These are phyloP conservation scores for Perdita meconis DNA, from an alignment of 2,888 invertebrate species.

Conservation along the genomic window DNA sequence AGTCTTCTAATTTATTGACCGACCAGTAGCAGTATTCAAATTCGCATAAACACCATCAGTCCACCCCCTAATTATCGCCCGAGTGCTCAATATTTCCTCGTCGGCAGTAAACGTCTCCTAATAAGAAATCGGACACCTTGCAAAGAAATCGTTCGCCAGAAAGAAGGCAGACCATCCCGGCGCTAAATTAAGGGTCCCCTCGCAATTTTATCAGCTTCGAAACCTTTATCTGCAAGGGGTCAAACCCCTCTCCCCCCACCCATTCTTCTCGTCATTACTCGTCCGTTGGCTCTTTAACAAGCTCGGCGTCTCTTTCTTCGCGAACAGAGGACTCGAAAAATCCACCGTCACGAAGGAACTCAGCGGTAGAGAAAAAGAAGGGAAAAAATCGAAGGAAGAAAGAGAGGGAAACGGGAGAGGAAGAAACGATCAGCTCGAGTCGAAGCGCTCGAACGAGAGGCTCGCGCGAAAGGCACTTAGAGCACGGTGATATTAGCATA, in stretches of 20 bases:
- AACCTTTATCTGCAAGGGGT: slow-evolving; percentile 34
- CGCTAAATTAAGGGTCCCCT: slow-evolving; percentile 51
- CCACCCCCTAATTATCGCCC: neutral
- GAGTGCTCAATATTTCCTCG: neutral
- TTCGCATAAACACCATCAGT: neutral
- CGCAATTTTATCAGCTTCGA: slow-evolving; percentile 36
- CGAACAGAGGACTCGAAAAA: slow-evolving; percentile 17
- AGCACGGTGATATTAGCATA: slow-evolving; percentile 60
- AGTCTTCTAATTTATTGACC: too few species aligned
- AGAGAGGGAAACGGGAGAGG: neutral
- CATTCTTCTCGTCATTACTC: slow-evolving; percentile 56
- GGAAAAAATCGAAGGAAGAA: slow-evolving; percentile 3
- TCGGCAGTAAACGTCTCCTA: neutral
- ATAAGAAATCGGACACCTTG: slow-evolving; percentile 1
- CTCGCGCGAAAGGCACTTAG: slow-evolving; percentile 24
- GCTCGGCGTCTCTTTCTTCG: slow-evolving; percentile 22
- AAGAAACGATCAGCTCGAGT: slow-evolving; percentile 29
- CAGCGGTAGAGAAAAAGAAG: slow-evolving; percentile 8
- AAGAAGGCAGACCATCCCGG: neutral
- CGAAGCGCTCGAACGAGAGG: slow-evolving; percentile 13
- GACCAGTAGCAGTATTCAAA: too few species aligned
- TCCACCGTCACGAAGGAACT: slow-evolving; percentile 16
- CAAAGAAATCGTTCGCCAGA: neutral
- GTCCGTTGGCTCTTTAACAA: slow-evolving; percentile 52
- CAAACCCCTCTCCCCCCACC: slow-evolving; percentile 1